Evolutionary conservation across 2,888 invertebrate species (phyloP).

Genomic region (Cheilosia vernalis): DNA sequence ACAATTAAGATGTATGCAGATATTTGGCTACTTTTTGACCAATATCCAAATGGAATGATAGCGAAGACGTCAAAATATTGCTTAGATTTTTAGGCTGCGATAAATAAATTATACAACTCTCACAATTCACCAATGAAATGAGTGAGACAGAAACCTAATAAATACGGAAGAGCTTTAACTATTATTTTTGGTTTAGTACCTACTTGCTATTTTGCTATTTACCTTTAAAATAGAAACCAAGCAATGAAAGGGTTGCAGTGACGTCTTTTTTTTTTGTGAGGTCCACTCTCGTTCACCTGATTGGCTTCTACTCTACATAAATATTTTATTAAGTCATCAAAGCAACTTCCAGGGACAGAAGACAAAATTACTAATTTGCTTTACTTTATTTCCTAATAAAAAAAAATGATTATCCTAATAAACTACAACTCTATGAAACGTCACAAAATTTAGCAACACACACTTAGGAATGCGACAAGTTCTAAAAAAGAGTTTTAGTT

Average conservation of each 20-base stretch:
- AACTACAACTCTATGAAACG: slow-evolving; percentile 53
- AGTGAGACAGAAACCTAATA: slow-evolving; percentile 53
- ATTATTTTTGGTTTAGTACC: neutral
- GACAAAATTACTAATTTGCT: neutral
- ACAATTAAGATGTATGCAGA: slow-evolving; percentile 18
- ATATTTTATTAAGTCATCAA: neutral
- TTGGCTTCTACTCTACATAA: slow-evolving; percentile 2
- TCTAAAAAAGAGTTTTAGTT: slow-evolving; percentile 53
- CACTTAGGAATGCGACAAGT: slow-evolving; percentile 67
- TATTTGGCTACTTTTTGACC: slow-evolving; percentile 24
- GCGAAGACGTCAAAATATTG: slow-evolving; percentile 45
- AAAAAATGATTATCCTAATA: slow-evolving; percentile 18
- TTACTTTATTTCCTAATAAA: slow-evolving; percentile 6
- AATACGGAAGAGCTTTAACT: slow-evolving; percentile 39
- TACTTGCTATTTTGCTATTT: neutral
- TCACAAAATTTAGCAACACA: slow-evolving; percentile 64
- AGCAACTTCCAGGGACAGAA: neutral
- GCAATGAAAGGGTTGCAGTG: slow-evolving; percentile 17
- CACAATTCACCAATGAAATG: neutral
- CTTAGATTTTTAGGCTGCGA: slow-evolving; percentile 40
- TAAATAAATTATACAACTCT: slow-evolving; percentile 55
- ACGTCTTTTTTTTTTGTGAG: slow-evolving; percentile 17
- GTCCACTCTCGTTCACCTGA: slow-evolving; percentile 18
- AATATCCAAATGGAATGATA: slow-evolving; percentile 46
- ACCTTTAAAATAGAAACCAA: neutral